Base-by-base conservation (phyloP, 2,888 invertebrate genomes). In the Cynaeus angustus region DNA sequence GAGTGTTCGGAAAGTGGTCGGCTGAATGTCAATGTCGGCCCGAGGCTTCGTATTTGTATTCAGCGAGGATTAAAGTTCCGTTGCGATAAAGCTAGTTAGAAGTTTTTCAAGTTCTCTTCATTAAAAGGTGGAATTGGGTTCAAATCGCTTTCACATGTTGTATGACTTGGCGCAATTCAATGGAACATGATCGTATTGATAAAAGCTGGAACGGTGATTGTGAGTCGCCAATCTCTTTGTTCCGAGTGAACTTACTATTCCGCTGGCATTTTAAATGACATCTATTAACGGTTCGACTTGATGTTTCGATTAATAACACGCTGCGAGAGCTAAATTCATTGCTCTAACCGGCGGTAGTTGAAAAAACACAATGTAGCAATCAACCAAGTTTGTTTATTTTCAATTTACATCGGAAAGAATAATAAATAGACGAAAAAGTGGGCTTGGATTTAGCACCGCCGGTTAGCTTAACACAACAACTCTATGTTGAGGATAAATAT, bases 101-200 rank as follows among this genome's bases (percentile, higher is more conserved):
- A 14, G 12, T 43, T 48, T 16, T n/a, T 48, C 4, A 21, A 48
- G 21, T 48, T 8, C 12, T 43, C 12, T 8, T 21, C 16, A 21
- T 10, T 9, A 48, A 48, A 16, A 7, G 13, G 16, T 21, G 43
- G 12, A 9, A 6, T 8, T 8, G 7, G 16, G 26, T 48, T 21
- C 48, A n/a, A 48, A 48, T 16, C 9, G 33, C 52, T 52, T 52
- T 52, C 30, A 30, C 30, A 30, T 52, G 52, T 52, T 48, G 21
- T 21, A 37, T n/a, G 37, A n/a, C 37, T n/a, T 37, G 37, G 26
- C 21, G 48, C 7, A 13, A 48, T 8, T 16, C 7, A 48, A 48
- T 48, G 10, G 48, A 16, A 9, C 48, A 21, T 21, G 48, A 48
- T 48, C 48, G 12, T 37, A 37, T 37, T 37, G 37, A 37, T 37